A percentile compares a stretch with the other conserved stretches of the same genome.
These are phyloP conservation scores for Tribolium freemani DNA, from an alignment of 2,888 invertebrate species.

Conservation along the genomic window DNA sequence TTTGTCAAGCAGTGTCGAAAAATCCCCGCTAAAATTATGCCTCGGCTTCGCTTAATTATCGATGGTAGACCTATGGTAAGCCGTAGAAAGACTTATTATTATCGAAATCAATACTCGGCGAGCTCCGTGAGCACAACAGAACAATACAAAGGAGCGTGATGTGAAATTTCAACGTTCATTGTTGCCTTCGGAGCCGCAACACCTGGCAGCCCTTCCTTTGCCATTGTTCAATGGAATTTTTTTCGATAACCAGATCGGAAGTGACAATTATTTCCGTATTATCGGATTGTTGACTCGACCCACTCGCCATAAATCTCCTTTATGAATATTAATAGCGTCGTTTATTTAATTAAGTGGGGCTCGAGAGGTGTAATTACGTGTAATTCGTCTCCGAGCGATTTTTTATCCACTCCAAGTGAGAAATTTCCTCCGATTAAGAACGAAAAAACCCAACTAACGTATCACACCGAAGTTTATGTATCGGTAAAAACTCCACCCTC, in stretches of 20 bases:
- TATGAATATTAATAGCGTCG: constrained; percentile 38
- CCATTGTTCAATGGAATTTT: constrained; percentile 1
- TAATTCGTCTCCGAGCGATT: constrained; percentile 15
- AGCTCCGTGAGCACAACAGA: constrained; percentile 39
- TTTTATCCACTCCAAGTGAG: neutral
- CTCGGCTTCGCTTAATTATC: constrained; percentile 38
- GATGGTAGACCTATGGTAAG: constrained; percentile 28
- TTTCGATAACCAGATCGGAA: neutral
- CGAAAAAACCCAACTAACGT: constrained; percentile 35
- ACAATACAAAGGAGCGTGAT: constrained; percentile 43
- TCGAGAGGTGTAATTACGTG: neutral
- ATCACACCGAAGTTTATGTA: constrained; percentile 33
- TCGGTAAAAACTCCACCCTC: constrained; percentile 16
- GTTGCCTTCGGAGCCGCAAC: constrained; percentile 29
- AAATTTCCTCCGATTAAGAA: constrained; percentile 18
- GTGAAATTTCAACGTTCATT: constrained; percentile 45
- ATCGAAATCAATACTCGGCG: constrained; percentile 43
- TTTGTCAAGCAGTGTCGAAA: constrained; percentile 25
- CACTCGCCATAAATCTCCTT: constrained; percentile 30
- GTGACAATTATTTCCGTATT: constrained; percentile 35
- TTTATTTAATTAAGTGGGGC: constrained; percentile 33
- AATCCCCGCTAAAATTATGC: constrained; percentile 24
- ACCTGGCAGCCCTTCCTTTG: constrained; percentile 11
- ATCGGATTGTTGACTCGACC: constrained; percentile 33
- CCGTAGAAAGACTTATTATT: constrained; percentile 43